phyloP scores from a whole-genome alignment of 2,113 vertebrate species.

The rabbit (Oryctolagus cuniculus) region mOryCun1.1 NC_091434.1:29852001-29852500 shows the following conservation, averaged over 20 bases:
- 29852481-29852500: constrained; percentile 4
- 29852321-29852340: constrained; percentile 20
- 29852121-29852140: too few species aligned
- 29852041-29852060: too few species aligned
- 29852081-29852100: too few species aligned
- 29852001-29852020: too few species aligned
- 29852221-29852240: not conserved
- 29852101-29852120: too few species aligned
- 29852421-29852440: not conserved
- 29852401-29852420: constrained; percentile 7
- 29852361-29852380: constrained; percentile 8
- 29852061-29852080: too few species aligned
- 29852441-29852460: not conserved
- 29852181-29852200: not conserved
- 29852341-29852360: constrained; percentile 38
- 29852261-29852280: constrained; percentile 18
- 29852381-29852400: constrained; percentile 15
- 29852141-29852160: too few species aligned
- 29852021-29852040: too few species aligned
- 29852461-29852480: not conserved
- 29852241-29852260: not conserved
- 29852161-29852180: too few species aligned
- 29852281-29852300: not conserved
- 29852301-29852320: not conserved
- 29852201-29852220: not conserved